Conservation (phyloP, 2,888 invertebrate species). For the Chromoteleia sp. region DNA sequence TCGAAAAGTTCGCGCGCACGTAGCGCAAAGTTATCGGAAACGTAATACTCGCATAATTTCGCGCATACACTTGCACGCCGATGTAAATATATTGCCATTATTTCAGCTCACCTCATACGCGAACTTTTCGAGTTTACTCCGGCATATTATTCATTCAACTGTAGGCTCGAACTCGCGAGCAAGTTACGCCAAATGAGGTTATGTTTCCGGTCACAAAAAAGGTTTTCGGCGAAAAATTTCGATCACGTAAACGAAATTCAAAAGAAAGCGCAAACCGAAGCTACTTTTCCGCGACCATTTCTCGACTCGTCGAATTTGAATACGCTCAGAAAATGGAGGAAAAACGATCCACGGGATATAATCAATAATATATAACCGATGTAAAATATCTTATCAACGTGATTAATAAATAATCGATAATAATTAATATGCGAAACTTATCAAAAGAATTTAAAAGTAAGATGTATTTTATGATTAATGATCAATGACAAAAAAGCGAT, state of each 20-base stretch:
- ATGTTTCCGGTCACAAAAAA: constrained; percentile 21
- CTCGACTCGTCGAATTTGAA: constrained; percentile 20
- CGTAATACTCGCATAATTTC: constrained; percentile 60
- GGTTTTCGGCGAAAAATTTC: constrained; percentile 26
- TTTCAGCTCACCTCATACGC: constrained; percentile 49
- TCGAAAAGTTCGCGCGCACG: constrained; percentile 54
- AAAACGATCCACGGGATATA: background rate
- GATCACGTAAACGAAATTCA: constrained; percentile 37
- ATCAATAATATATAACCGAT: too few species aligned
- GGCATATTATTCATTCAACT: constrained; percentile 55
- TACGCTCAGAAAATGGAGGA: constrained; percentile 10
- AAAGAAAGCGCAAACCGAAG: constrained; percentile 4
- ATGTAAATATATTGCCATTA: constrained; percentile 64
- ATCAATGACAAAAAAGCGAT: too few species aligned
- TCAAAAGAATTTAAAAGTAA: too few species aligned
- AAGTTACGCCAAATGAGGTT: constrained; percentile 56
- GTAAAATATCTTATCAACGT: too few species aligned
- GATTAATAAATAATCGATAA: too few species aligned
- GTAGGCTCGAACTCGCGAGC: too few species aligned
- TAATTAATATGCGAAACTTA: too few species aligned
- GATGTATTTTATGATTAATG: too few species aligned
- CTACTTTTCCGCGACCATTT: constrained; percentile 12
- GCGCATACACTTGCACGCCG: constrained; percentile 43
- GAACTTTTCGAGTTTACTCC: constrained; percentile 43
- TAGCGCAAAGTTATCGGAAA: constrained; percentile 57